These are phyloP conservation scores for Hydrochoerus hydrochaeris DNA, from an alignment of 2,113 vertebrate genomes.

Conservation along the genomic window DNA sequence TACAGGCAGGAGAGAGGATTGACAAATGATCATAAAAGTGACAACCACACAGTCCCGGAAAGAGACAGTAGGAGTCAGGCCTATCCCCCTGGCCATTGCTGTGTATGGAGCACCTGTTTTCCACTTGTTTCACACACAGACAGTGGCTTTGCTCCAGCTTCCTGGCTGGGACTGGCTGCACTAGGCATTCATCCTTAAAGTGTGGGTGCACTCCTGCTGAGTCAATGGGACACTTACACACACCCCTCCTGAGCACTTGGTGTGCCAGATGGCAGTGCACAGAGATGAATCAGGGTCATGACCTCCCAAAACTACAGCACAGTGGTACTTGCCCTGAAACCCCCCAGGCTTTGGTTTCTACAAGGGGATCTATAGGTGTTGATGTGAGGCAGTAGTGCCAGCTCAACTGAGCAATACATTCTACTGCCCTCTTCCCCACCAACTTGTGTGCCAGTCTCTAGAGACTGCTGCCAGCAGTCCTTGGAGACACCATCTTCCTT, in stretches of 20 bases:
- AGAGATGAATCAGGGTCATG: not conserved
- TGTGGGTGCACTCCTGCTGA: not conserved
- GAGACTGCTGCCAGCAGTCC: not conserved
- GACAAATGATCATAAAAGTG: fast-evolving
- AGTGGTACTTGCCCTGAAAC: not conserved
- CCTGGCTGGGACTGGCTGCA: not conserved
- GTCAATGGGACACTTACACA: not conserved
- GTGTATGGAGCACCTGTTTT: not conserved
- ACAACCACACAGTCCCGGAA: fast-evolving
- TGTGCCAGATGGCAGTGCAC: not conserved
- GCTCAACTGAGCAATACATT: not conserved
- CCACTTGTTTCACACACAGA: not conserved
- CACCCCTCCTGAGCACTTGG: not conserved
- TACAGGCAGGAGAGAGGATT: not conserved
- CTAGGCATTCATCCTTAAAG: not conserved
- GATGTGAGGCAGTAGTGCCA: not conserved
- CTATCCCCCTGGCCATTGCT: not conserved
- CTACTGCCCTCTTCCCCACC: not conserved
- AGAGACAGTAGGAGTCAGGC: not conserved
- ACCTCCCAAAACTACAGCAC: not conserved
- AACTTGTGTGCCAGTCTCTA: not conserved
- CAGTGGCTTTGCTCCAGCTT: not conserved
- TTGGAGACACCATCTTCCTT: not conserved
- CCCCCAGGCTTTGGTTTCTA: too few species aligned
- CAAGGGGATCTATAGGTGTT: not conserved